Evolutionary conservation across 1,140 invertebrate species (phyloP).

Genomic region (Eufriesea mexicana): DNA sequence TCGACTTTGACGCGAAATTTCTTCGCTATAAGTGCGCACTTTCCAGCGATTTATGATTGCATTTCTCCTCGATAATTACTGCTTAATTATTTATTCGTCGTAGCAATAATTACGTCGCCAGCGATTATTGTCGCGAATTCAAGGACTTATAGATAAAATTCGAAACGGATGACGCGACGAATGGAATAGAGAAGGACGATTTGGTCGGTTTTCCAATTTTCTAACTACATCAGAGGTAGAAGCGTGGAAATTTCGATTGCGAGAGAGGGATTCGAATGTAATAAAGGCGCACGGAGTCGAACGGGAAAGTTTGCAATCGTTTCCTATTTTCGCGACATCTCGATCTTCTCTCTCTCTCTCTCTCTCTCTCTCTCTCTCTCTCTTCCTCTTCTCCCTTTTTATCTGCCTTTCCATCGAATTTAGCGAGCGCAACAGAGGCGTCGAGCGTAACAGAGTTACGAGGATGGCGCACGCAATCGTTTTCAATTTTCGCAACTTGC

Average conservation of each 20-base stretch:
- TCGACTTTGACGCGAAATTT: background rate
- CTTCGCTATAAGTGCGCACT: background rate
- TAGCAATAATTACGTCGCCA: too few species aligned
- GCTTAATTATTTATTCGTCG: too few species aligned
- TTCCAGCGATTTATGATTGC: background rate
- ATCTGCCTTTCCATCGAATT: background rate
- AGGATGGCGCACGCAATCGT: background rate
- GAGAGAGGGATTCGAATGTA: background rate
- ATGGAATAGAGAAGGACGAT: too few species aligned
- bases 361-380: too few species aligned
- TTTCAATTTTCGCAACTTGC: constrained; percentile 4
- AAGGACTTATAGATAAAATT: too few species aligned
- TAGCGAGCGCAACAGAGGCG: background rate
- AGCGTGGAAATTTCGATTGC: background rate
- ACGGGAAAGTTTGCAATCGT: background rate
- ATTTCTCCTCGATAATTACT: too few species aligned
- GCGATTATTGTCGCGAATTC: too few species aligned
- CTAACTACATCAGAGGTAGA: background rate
- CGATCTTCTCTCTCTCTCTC: background rate
- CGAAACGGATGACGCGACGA: too few species aligned
- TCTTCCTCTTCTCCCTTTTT: background rate
- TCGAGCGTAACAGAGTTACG: constrained; percentile 5
- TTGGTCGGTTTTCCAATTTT: background rate
- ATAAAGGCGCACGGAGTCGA: background rate
- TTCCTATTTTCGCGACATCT: background rate